Evolutionary conservation across 2,797 vertebrate species (phyloP).

Genomic region (Prunella strophiata): DNA sequence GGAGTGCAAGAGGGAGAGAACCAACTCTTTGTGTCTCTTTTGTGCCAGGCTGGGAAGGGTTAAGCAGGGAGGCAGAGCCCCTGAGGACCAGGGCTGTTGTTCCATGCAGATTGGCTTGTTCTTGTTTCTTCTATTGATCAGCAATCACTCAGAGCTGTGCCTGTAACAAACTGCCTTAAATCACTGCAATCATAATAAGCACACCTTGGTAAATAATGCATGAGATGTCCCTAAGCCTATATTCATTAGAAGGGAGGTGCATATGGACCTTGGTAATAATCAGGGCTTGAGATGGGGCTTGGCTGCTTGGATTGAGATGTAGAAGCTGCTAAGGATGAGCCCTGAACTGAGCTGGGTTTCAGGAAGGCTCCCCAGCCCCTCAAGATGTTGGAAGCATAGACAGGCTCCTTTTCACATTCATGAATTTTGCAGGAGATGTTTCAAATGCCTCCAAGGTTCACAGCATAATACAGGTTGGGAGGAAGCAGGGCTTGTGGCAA

Average conservation of each 20-base stretch:
- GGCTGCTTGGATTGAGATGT: background rate
- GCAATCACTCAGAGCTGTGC: constrained; percentile 60
- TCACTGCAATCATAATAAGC: constrained; percentile 69
- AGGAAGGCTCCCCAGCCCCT: background rate
- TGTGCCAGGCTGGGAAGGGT: constrained; percentile 10
- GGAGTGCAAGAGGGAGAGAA: background rate
- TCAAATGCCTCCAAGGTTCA: constrained; percentile 18
- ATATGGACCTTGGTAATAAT: constrained; percentile 1
- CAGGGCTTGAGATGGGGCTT: background rate
- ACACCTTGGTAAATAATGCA: constrained; percentile 69
- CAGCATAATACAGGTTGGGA: background rate
- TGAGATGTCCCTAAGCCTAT: constrained; percentile 44
- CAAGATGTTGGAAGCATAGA: background rate
- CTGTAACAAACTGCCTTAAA: constrained; percentile 72
- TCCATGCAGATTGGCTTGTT: constrained; percentile 58
- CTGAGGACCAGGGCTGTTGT: background rate
- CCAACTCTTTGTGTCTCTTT: background rate
- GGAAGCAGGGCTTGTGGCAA: constrained; percentile 3
- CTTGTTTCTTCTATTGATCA: constrained; percentile 67
- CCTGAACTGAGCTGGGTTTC: background rate
- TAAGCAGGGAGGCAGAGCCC: constrained; percentile 18
- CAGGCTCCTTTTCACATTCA: background rate
- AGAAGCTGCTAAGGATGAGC: background rate
- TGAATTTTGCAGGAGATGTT: constrained; percentile 27
- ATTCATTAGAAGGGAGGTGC: constrained; percentile 62